phyloP scores from a whole-genome alignment of 2,888 invertebrate genomes.

The Bedellia somnulentella region DNA sequence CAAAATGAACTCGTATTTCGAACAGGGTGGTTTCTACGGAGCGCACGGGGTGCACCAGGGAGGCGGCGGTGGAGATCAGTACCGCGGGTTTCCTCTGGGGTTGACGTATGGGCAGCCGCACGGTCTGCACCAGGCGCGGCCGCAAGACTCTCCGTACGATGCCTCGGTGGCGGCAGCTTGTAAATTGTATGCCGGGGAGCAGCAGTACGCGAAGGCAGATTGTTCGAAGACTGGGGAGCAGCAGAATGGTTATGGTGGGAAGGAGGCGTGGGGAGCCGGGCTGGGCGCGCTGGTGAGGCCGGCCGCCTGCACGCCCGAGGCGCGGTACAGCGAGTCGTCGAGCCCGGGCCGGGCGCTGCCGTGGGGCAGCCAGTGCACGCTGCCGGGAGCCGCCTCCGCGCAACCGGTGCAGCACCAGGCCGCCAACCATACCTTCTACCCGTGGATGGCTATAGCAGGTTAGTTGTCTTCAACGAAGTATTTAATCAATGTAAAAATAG shows the following conservation, averaged over 20 bases:
- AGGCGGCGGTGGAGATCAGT: conserved; percentile 74
- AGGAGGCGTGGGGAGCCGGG: conserved; percentile 71
- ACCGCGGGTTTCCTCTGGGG: conserved; percentile 85
- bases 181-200: conserved; percentile 75
- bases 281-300: conserved; percentile 75
- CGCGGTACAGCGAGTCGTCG: conserved; percentile 82
- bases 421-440: conserved; percentile 93
- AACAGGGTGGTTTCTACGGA: conserved; percentile 94
- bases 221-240: conserved; percentile 71
- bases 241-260: conserved; percentile 70
- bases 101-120: conserved; percentile 85
- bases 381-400: conserved; percentile 79
- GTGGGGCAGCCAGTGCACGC: conserved; percentile 87
- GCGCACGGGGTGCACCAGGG: conserved; percentile 82
- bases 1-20: conserved; percentile 94
- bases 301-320: conserved; percentile 88
- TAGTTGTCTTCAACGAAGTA: too few relatives aligned
- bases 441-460: conserved; percentile 99
- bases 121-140: conserved; percentile 74
- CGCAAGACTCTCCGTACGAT: conserved; percentile 90
- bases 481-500: too few relatives aligned
- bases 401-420: conserved; percentile 88
- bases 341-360: conserved; percentile 77
- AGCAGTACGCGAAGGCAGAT: conserved; percentile 72
- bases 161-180: conserved; percentile 87